A percentile compares a stretch with the other conserved stretches of the same genome.
These are phyloP conservation scores for Bombus huntii DNA, from an alignment of 1,140 invertebrate species.

Conservation along the genomic window DNA sequence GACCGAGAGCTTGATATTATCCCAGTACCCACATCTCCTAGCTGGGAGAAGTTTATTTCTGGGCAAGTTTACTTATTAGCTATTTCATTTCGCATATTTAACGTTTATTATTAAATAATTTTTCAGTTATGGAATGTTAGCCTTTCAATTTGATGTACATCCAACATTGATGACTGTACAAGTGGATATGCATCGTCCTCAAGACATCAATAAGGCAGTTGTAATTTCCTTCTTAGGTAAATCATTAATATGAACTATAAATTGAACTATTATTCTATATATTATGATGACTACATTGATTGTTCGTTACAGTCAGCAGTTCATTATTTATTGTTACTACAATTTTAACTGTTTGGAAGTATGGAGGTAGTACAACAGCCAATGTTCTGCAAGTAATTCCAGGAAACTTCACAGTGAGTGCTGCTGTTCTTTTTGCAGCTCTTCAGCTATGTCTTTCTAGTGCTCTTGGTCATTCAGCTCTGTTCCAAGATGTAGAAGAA, in stretches of 20 bases:
- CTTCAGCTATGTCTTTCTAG: slow-evolving; percentile 90
- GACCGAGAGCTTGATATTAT: slow-evolving; percentile 63
- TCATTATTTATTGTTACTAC: slow-evolving; percentile 86
- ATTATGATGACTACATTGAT: background rate
- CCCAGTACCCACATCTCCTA: slow-evolving; percentile 73
- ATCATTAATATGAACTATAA: background rate
- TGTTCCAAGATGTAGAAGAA: slow-evolving; percentile 89
- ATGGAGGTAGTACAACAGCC: slow-evolving; percentile 82
- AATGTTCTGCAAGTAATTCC: slow-evolving; percentile 86
- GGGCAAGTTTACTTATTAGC: slow-evolving; percentile 62
- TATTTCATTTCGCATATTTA: background rate
- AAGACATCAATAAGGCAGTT: slow-evolving; percentile 86
- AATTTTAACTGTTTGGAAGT: slow-evolving; percentile 85
- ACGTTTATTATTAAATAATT: background rate
- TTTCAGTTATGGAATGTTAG: slow-evolving; percentile 78
- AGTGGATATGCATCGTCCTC: slow-evolving; percentile 89
- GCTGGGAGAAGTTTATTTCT: slow-evolving; percentile 79
- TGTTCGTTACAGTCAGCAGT: slow-evolving; percentile 82
- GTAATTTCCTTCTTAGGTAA: slow-evolving; percentile 86
- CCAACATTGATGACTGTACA: slow-evolving; percentile 90
- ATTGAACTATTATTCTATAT: background rate
- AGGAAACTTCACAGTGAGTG: slow-evolving; percentile 84
- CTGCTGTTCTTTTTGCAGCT: slow-evolving; percentile 87
- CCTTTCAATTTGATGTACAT: slow-evolving; percentile 89
- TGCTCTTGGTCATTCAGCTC: slow-evolving; percentile 88